phyloP scores from a whole-genome alignment of 2,797 vertebrate genomes.

The Hydrophis major region DNA sequence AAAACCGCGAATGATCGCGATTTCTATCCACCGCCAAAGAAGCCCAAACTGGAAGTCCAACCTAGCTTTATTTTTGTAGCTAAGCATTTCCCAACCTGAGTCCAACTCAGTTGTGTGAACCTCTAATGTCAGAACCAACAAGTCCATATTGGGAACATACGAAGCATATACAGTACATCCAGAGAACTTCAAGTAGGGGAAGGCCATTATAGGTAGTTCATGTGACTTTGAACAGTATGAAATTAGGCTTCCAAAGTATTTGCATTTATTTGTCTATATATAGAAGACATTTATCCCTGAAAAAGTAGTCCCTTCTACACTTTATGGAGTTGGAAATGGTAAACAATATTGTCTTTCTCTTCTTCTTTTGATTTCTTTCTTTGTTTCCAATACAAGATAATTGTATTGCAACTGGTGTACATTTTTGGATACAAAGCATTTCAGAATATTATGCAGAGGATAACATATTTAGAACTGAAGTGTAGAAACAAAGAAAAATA shows the following conservation, averaged over 20 bases:
- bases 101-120: background rate
- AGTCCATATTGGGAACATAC: background rate
- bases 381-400: background rate
- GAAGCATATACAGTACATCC: background rate
- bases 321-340: background rate
- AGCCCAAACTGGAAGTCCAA: too few species aligned
- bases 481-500: background rate
- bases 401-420: background rate
- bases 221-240: background rate
- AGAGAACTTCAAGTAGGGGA: background rate
- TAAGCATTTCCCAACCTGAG: background rate
- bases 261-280: background rate
- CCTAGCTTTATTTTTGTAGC: background rate
- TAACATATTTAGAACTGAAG: constrained; percentile 5
- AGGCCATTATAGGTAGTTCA: background rate
- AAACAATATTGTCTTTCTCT: background rate
- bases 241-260: background rate
- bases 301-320: background rate
- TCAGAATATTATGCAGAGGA: background rate
- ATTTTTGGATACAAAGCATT: background rate
- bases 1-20: too few species aligned
- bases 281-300: background rate
- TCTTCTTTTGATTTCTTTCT: background rate
- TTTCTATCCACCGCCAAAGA: too few species aligned
- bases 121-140: background rate